Evolutionary conservation across 2,113 vertebrate species (phyloP).

Genomic region (Canis aureus): DNA sequence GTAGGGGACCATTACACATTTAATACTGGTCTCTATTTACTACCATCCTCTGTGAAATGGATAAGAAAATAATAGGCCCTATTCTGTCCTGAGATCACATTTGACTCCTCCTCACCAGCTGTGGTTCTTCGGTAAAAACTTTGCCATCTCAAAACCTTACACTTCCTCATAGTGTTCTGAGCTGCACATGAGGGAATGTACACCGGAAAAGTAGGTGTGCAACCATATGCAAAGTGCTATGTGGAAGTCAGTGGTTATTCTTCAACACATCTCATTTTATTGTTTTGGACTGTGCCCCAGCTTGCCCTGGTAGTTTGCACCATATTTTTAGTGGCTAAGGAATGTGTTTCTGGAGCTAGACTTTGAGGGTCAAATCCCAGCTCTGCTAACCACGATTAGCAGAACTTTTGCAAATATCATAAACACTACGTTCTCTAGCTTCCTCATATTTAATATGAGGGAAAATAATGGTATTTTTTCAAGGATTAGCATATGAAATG

Average conservation of each 20-base stretch:
- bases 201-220: not conserved
- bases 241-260: not conserved
- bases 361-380: too few relatives aligned
- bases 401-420: not conserved
- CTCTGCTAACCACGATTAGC: not conserved
- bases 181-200: too few relatives aligned
- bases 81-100: not conserved
- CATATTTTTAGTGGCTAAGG: not conserved
- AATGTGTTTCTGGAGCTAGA: not conserved
- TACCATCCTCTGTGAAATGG: not conserved
- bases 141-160: not conserved
- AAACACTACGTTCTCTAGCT: not conserved
- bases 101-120: not conserved
- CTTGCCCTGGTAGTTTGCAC: not conserved
- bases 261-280: not conserved
- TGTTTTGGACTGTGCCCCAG: not conserved
- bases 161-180: accelerated
- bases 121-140: not conserved
- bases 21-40: not conserved
- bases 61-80: not conserved
- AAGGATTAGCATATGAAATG: not conserved
- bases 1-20: not conserved
- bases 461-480: not conserved
- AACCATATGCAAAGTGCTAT: not conserved
- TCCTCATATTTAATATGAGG: not conserved